Evolutionary conservation across 2,113 vertebrate species (phyloP).

Genomic region (Chloebia gouldiae): DNA sequence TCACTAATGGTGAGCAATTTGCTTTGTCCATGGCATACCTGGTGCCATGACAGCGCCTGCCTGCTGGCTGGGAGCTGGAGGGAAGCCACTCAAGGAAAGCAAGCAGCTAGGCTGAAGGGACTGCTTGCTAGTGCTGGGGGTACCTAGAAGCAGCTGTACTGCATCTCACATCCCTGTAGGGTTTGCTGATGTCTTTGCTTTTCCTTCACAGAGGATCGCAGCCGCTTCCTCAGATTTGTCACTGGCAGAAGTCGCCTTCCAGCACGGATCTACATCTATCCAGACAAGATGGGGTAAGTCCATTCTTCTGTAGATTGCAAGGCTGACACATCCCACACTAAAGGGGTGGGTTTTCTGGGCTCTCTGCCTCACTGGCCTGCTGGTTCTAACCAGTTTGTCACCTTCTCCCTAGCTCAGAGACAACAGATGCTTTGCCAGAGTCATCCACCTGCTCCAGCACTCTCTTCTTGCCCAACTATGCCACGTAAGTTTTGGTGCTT

Average conservation of each 20-base stretch:
- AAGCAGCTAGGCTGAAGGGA: background rate
- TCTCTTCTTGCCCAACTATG: conserved; percentile 93
- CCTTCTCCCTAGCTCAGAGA: conserved; percentile 80
- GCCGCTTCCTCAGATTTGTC: conserved; percentile 96
- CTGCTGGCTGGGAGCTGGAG: background rate
- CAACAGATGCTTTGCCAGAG: conserved; percentile 90
- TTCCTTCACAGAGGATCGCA: conserved; percentile 89
- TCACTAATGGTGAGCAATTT: conserved; percentile 88
- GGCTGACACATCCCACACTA: background rate
- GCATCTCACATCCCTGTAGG: background rate
- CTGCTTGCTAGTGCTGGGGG: background rate
- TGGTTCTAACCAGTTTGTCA: background rate
- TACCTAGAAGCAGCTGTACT: background rate
- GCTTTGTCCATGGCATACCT: background rate
- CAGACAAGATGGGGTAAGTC: conserved; percentile 91
- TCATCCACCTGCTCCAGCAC: conserved; percentile 97
- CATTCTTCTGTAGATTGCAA: background rate
- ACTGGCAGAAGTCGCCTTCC: conserved; percentile 96
- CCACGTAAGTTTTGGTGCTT: conserved; percentile 77
- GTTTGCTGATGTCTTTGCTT: background rate
- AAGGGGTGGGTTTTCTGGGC: background rate
- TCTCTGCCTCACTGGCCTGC: background rate
- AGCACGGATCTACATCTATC: conserved; percentile 93
- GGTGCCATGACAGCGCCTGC: background rate
- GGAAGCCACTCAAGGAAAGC: background rate